A percentile compares a stretch with the other conserved stretches of the same genome.
Evolutionary conservation across 2,888 invertebrate genomes (phyloP).

Genomic region (Conops quadrifasciatus): DNA sequence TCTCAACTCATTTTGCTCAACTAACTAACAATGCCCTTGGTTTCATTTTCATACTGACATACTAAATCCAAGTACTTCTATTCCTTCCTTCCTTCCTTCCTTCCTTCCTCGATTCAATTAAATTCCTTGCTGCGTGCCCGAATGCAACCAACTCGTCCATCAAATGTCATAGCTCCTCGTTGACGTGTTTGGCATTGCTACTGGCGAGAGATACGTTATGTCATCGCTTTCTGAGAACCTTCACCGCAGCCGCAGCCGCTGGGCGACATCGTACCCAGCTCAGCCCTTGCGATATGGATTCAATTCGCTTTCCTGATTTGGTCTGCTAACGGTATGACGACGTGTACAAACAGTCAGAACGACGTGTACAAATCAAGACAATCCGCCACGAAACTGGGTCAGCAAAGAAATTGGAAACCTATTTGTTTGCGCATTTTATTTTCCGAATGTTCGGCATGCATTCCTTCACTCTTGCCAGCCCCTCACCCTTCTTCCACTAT

Average conservation of each 20-base stretch:
- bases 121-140: too few relatives aligned
- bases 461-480: background rate
- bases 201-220: too few relatives aligned
- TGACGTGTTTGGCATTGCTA: too few relatives aligned
- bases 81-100: too few relatives aligned
- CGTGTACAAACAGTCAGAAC: constrained; percentile 8
- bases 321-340: background rate
- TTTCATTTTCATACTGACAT: too few relatives aligned
- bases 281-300: background rate
- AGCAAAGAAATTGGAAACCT: constrained; percentile 31
- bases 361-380: constrained; percentile 18
- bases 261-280: background rate
- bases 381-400: constrained; percentile 23
- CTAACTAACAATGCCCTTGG: too few relatives aligned
- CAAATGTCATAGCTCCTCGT: too few relatives aligned
- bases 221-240: background rate
- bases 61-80: too few relatives aligned
- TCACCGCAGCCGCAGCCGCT: background rate
- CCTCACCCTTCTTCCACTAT: background rate
- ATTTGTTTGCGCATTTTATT: constrained; percentile 34
- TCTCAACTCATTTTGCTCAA: too few relatives aligned
- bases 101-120: too few relatives aligned
- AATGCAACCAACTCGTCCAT: too few relatives aligned
- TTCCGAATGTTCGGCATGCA: constrained; percentile 19
- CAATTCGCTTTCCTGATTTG: constrained; percentile 8